phyloP scores from a whole-genome alignment of 92 coral and sea anemone genomes.

The Phenganax stokvisi region DNA sequence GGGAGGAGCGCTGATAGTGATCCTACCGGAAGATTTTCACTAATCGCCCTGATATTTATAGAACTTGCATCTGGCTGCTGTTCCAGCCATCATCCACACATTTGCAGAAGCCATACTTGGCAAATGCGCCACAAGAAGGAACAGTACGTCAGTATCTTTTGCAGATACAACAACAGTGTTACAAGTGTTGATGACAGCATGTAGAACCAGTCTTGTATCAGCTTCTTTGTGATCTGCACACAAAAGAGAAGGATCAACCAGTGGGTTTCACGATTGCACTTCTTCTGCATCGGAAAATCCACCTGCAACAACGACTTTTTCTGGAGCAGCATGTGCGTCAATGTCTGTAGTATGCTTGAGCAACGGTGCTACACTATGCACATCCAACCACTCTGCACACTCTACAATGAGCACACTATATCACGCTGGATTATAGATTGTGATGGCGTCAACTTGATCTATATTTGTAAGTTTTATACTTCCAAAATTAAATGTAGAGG shows the following conservation, averaged over 20 bases:
- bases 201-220: constrained; percentile 47
- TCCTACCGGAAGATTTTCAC: constrained; percentile 40
- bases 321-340: constrained; percentile 35
- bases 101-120: constrained; percentile 44
- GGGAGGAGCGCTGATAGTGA: constrained; percentile 49
- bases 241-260: constrained; percentile 42
- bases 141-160: constrained; percentile 54
- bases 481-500: too few relatives aligned
- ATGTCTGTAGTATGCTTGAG: too few relatives aligned
- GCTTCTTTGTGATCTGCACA: constrained; percentile 48
- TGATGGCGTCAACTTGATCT: too few relatives aligned
- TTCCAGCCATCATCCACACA: constrained; percentile 58
- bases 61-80: constrained; percentile 49
- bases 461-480: too few relatives aligned
- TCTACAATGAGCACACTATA: too few relatives aligned
- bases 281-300: constrained; percentile 48
- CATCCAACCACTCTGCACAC: too few relatives aligned
- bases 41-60: constrained; percentile 47
- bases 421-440: too few relatives aligned
- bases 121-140: constrained; percentile 53
- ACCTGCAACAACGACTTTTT: constrained; percentile 50
- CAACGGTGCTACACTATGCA: too few relatives aligned
- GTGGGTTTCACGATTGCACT: constrained; percentile 39
- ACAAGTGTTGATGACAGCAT: constrained; percentile 36
- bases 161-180: constrained; percentile 44